Evolutionary conservation across 2,113 vertebrate species (phyloP).

Genomic region (Neofelis nebulosa): DNA sequence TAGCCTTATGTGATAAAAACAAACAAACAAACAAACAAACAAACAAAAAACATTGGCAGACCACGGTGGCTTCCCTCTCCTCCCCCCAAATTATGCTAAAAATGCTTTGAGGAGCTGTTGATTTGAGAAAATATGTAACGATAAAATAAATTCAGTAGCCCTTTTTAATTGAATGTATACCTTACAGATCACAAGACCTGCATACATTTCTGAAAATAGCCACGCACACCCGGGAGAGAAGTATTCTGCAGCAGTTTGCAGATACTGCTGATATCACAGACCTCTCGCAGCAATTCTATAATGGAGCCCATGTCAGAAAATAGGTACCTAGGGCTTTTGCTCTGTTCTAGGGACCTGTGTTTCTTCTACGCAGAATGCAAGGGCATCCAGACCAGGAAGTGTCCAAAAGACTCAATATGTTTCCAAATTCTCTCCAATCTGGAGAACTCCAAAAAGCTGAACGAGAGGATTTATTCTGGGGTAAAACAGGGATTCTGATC

Average conservation of each 20-base stretch:
- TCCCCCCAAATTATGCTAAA: not conserved
- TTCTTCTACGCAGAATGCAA: not conserved
- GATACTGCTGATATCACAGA: not conserved
- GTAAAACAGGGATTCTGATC: not conserved
- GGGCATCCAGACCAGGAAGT: not conserved
- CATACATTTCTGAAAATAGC: constrained; percentile 62
- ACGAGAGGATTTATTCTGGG: not conserved
- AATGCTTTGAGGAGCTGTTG: not conserved
- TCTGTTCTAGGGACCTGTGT: not conserved
- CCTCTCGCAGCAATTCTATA: not conserved
- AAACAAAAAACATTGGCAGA: not conserved
- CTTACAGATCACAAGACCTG: constrained; percentile 33
- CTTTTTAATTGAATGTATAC: not conserved
- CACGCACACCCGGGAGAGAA: constrained; percentile 18
- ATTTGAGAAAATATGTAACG: constrained; percentile 7
- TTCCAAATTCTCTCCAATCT: not conserved
- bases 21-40: not conserved
- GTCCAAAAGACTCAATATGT: not conserved
- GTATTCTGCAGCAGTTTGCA: not conserved
- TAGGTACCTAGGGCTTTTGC: not conserved
- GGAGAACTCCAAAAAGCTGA: not conserved
- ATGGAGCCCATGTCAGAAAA: not conserved
- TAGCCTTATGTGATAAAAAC: not conserved
- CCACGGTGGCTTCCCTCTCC: fast-evolving
- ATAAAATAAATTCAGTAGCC: not conserved